These are phyloP conservation scores for Smithornis capensis DNA, from an alignment of 2,113 vertebrate species.

Conservation along the genomic window DNA sequence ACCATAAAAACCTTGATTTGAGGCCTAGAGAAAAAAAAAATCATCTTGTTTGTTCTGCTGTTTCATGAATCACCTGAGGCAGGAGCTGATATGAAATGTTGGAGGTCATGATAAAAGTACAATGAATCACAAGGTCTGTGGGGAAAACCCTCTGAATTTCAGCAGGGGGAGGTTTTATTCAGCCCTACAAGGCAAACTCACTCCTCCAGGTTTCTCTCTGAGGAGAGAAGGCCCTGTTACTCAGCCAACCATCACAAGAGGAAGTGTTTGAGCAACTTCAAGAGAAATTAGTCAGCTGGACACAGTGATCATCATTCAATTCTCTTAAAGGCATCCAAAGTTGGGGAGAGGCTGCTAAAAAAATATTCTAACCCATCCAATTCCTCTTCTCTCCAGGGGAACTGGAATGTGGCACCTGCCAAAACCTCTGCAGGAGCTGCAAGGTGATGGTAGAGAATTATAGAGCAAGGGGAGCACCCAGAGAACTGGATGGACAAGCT, in stretches of 20 bases:
- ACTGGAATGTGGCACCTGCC: not conserved
- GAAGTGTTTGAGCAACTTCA: not conserved
- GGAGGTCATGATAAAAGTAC: not conserved
- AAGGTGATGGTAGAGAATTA: not conserved
- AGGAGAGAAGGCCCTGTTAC: not conserved
- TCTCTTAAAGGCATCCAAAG: not conserved
- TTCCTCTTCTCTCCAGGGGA: not conserved
- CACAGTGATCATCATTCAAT: not conserved
- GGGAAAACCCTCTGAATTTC: constrained; percentile 44
- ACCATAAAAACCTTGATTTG: not conserved
- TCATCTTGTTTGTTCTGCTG: not conserved
- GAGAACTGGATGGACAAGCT: not conserved
- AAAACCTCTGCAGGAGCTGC: not conserved
- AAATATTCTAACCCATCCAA: not conserved
- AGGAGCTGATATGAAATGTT: not conserved
- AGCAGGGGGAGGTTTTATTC: not conserved
- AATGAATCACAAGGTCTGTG: not conserved
- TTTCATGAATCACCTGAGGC: not conserved
- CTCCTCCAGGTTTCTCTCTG: constrained; percentile 6
- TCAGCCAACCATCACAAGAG: not conserved
- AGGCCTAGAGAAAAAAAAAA: not conserved
- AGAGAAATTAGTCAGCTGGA: not conserved
- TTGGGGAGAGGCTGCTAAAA: not conserved
- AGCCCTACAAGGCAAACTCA: not conserved
- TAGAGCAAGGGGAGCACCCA: not conserved